These are phyloP conservation scores for Heteronetta atricapilla DNA, from an alignment of 2,113 vertebrate species.

Conservation along the genomic window DNA sequence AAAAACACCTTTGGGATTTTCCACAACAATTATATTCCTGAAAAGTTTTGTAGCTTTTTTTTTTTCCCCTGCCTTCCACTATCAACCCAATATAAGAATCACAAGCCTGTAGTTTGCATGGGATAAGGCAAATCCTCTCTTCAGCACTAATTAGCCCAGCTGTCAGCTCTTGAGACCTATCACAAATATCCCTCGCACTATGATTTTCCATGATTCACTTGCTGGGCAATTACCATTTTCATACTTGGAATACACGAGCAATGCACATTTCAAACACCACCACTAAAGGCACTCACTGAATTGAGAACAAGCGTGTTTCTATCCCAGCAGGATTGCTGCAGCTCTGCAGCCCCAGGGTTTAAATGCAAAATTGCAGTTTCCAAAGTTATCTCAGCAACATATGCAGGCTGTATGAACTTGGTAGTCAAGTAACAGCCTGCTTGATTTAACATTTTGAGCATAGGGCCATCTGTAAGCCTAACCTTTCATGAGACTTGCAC, in stretches of 20 bases:
- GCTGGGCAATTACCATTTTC: not conserved
- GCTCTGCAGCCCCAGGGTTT: not conserved
- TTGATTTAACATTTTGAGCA: fast-evolving
- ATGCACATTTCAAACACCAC: not conserved
- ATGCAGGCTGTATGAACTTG: fast-evolving
- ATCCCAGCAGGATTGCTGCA: not conserved
- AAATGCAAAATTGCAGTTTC: not conserved
- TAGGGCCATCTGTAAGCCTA: fast-evolving
- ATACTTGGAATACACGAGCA: not conserved
- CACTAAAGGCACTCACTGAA: not conserved
- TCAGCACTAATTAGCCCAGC: not conserved
- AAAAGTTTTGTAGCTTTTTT: not conserved
- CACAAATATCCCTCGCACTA: not conserved
- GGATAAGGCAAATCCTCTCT: not conserved
- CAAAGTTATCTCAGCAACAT: not conserved
- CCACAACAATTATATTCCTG: not conserved
- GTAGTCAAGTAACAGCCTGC: not conserved
- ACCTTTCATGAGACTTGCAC: not conserved
- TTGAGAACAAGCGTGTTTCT: not conserved
- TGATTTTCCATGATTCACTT: not conserved
- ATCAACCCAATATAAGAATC: not conserved
- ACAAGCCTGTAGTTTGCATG: not conserved
- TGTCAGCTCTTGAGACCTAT: not conserved
- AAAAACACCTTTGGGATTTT: not conserved
- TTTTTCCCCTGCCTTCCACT: not conserved